A percentile compares a stretch with the other conserved stretches of the same genome.
phyloP scores from a whole-genome alignment of 2,888 invertebrate species.

The Tetragonisca angustula region DNA sequence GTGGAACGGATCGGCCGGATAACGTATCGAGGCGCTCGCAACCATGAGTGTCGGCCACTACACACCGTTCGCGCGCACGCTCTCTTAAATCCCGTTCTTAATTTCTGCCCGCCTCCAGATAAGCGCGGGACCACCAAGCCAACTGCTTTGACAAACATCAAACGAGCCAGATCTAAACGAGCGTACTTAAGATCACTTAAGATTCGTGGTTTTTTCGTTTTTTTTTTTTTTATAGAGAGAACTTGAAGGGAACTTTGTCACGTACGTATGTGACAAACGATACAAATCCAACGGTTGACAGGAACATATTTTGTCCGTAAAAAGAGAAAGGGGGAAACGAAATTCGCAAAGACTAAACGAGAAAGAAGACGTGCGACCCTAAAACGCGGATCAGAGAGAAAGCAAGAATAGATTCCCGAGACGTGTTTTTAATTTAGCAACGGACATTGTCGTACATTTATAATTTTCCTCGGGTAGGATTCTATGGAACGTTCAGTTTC shows the following conservation, averaged over 20 bases:
- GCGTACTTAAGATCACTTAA: not conserved
- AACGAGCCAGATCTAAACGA: too few relatives aligned
- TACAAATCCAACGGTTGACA: not conserved
- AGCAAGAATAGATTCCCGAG: too few relatives aligned
- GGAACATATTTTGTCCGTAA: not conserved
- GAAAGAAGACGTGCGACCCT: too few relatives aligned
- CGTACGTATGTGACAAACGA: too few relatives aligned
- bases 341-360: not conserved
- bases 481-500: too few relatives aligned
- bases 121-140: not conserved
- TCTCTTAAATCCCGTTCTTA: conserved; percentile 41
- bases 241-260: too few relatives aligned
- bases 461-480: too few relatives aligned
- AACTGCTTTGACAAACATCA: too few relatives aligned
- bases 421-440: too few relatives aligned
- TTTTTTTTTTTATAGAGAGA: too few relatives aligned
- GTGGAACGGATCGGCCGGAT: conserved; percentile 62
- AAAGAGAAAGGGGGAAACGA: not conserved
- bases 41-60: not conserved
- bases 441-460: not conserved
- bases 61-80: not conserved
- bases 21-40: conserved; percentile 49
- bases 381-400: too few relatives aligned
- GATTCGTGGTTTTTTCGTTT: too few relatives aligned
- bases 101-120: conserved; percentile 40